Base-by-base conservation (phyloP, 2,113 vertebrate genomes). In the Tricholaema leucomelas region DNA sequence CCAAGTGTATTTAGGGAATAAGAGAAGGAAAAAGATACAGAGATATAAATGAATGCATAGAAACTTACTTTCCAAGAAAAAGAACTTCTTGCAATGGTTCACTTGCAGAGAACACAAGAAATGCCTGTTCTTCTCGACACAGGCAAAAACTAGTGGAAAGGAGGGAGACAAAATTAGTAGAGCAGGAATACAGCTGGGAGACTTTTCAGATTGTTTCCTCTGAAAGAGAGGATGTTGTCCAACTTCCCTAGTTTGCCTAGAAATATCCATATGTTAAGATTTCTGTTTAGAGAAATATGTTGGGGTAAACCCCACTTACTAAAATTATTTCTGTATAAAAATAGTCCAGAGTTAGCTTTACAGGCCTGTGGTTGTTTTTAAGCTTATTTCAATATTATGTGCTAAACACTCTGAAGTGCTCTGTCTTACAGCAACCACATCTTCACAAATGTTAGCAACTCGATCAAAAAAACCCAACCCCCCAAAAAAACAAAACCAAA, bases 351-450 rank as follows among this genome's bases (percentile, higher is more conserved):
- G 31, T 96, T 94, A 63, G 83, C 72, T 84, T 85, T 66, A 79
- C 70, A 80, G 64, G 44, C 81, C 95, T 95, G 78, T 78, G 71
- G 82, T 90, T 94, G 92, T 88, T 84, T 95, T 83, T 77, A 92
- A 83, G 60, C 25, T 61, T 92, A 66, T 73, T 60, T 88, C 85
- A 90, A 90, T 82, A 84, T 90, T 91, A 87, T 93, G 86, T 4
- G 16, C 94, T 87, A 94, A 33, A 80, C 64, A 59, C 30, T 83
- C 44, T 20, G 46, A 91, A 86, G 92, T 79, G 80, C 66, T 44
- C 60, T 52, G 33, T 91, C 42, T 85, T 90, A 87, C 33, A 96
- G 87, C 60, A 92, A 85, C 60, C 75, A 59, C 81, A 67, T 70
- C 92, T 38, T 87, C 86, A 94, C 30, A 61, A 96, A 87, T 81